A percentile compares a stretch with the other conserved stretches of the same genome.
Conservation (phyloP, 2,888 invertebrate genomes). For the Pantelozetes paolii region DNA sequence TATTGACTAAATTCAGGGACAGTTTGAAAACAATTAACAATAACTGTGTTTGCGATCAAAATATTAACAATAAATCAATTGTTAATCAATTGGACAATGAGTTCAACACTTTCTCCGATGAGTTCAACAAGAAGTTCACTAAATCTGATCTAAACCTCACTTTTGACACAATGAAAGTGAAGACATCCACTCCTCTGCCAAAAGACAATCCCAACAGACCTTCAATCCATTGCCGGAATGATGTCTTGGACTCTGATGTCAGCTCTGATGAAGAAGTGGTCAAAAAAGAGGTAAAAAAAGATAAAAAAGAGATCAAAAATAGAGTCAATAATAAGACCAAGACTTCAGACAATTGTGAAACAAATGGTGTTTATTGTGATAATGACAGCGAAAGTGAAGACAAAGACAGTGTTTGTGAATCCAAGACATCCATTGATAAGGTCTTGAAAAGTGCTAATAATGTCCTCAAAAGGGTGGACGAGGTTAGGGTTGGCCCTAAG, state of each 20-base stretch:
- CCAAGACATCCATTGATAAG: no score
- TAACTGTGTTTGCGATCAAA: no score
- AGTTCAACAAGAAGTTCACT: no score
- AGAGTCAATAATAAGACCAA: background rate
- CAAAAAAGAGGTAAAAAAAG: background rate
- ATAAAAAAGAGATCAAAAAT: background rate
- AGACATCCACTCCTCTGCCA: background rate
- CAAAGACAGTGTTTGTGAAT: no score
- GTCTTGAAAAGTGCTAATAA: no score
- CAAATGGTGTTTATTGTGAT: no score
- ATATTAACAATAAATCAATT: no score
- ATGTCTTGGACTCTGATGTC: constrained; percentile 10
- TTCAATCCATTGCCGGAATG: background rate
- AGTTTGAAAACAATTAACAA: no score
- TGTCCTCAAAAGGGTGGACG: no score
- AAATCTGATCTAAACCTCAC: no score
- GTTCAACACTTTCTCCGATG: background rate
- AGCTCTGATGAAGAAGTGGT: background rate
- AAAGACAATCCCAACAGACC: background rate
- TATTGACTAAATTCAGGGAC: no score
- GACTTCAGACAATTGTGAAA: background rate
- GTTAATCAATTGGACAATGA: background rate
- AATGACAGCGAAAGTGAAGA: background rate
- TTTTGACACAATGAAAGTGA: background rate
- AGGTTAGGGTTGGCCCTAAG: no score